Evolutionary conservation across 1,140 invertebrate species (phyloP), one percentile per base, ranked within the genome.

Genomic region (Drosophila ogumai): DNA sequence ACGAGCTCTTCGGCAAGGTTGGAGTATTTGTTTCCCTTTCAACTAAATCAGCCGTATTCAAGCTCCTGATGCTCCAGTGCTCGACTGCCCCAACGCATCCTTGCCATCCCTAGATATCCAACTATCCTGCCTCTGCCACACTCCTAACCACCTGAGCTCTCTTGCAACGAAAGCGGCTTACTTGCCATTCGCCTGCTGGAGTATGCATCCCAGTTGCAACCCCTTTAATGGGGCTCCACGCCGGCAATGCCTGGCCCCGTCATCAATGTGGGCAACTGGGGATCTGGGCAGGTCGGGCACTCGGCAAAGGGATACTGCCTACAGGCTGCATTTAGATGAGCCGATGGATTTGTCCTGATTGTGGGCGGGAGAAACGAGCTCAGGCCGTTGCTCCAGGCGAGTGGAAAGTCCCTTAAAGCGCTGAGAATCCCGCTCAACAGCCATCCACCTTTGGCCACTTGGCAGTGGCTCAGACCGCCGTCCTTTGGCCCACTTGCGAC

Each of bases 31-130:
- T 75, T 88, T 81, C 67, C 67, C 80, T 57, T 80, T 80, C 84
- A 84, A 84, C 84, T 72, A 84, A 87, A 74, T 82, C 80, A 88
- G 76, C 60, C 63, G 65, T 66, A 90, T 81, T 88, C 64, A 81
- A 88, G 73, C 76, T 40, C 8, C 74, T 76, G 69, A 46, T 66
- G 57, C 71, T 69, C 68, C 44, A 72, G 36, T 75, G 73, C 60
- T 50, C 73, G 52, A 64, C 25, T 65, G 38, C 44, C 65, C 50
- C 44, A 65, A 13, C 31, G 60, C 67, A 50, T 25, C 55, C 31
- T 44, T 38, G 34, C 31, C 47, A 38, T 55, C 12, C 43, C 25
- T 19, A n/a, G 10, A 10, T 32, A 57, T 63, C 52, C 34, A n/a
- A 9, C 34, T 0, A 31, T 72, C 40, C 32, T 4, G 34, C 12